Conservation (phyloP, 2,797 vertebrate genomes). For the Squalus acanthias region DNA sequence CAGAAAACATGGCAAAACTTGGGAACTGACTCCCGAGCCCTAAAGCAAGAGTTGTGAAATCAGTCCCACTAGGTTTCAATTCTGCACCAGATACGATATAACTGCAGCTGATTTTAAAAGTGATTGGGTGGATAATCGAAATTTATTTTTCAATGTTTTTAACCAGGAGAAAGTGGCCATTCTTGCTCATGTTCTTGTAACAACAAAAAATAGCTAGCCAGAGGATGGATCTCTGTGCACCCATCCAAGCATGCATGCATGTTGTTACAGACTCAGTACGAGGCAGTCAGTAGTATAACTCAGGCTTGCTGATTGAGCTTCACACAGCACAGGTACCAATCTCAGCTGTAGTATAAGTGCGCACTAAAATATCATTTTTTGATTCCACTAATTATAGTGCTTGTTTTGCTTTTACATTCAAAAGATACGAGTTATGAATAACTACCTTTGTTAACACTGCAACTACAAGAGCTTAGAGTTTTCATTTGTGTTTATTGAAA, state of each 20-base stretch:
- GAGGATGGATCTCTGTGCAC: background rate
- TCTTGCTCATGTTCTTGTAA: background rate
- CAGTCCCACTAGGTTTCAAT: background rate
- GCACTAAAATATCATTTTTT: background rate
- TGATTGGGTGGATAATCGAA: background rate
- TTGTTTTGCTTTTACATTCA: background rate
- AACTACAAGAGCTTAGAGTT: constrained; percentile 41
- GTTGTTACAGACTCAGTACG: background rate
- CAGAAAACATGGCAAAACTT: too few species aligned
- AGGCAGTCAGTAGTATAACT: background rate
- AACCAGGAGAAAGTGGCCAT: background rate
- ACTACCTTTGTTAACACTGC: constrained; percentile 50
- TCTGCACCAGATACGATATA: background rate
- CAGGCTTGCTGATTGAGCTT: background rate
- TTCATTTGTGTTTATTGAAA: constrained; percentile 8
- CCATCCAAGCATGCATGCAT: background rate
- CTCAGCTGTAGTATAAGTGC: background rate
- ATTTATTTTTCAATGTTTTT: background rate
- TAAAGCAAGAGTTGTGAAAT: background rate
- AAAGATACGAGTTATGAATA: constrained; percentile 42
- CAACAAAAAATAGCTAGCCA: background rate
- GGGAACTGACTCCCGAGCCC: background rate
- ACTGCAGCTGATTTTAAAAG: background rate
- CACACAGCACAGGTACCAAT: background rate
- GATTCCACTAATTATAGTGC: background rate